phyloP scores from a whole-genome alignment of 2,113 vertebrate genomes.

The Amia ocellicauda region DNA sequence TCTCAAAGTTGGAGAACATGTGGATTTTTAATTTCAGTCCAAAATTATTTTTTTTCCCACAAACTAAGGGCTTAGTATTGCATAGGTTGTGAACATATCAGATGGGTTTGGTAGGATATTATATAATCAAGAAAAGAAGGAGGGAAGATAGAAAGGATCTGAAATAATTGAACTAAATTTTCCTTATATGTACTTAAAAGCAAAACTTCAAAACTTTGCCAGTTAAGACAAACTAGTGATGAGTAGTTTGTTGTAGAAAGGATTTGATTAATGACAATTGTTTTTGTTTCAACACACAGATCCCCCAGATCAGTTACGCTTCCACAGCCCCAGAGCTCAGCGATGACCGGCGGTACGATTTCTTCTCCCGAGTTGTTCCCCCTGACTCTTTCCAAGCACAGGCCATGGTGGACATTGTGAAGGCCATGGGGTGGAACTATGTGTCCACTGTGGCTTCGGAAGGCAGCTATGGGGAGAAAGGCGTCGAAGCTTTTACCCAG shows the following conservation, averaged over 20 bases:
- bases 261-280: neutral
- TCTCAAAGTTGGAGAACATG: no score
- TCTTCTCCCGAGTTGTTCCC: slow-evolving; percentile 97
- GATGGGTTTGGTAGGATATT: no score
- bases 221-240: no score
- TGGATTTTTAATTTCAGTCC: neutral
- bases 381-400: slow-evolving; percentile 98
- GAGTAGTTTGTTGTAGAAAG: no score
- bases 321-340: slow-evolving; percentile 96
- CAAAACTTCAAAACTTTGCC: no score
- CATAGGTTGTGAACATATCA: no score
- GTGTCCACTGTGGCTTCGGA: slow-evolving; percentile 95
- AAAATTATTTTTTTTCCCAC: neutral
- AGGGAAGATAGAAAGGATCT: neutral
- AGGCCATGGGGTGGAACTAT: slow-evolving; percentile 91
- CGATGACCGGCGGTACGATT: slow-evolving; percentile 93
- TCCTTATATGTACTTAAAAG: no score
- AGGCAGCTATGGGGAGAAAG: slow-evolving; percentile 97
- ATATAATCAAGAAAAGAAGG: neutral
- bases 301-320: slow-evolving; percentile 97
- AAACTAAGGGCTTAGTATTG: no score
- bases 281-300: slow-evolving; percentile 64
- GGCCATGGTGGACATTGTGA: slow-evolving; percentile 98
- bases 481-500: slow-evolving; percentile 94
- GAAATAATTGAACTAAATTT: no score